These are phyloP conservation scores for Myiothlypis coronata DNA, from an alignment of 2,797 vertebrate species.

Conservation along the genomic window DNA sequence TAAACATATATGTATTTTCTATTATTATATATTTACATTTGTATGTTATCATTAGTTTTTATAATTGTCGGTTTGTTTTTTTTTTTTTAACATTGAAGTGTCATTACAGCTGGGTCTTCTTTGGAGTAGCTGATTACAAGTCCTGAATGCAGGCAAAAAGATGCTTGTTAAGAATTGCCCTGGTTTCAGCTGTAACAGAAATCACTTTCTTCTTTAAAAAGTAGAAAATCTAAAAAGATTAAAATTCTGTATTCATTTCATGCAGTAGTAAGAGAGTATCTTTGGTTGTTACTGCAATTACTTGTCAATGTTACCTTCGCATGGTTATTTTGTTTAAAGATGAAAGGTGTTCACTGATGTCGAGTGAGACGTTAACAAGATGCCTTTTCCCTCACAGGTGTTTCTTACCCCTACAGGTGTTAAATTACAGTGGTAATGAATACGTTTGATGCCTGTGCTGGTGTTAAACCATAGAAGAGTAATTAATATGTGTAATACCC, in stretches of 20 bases:
- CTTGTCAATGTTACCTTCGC: accelerated
- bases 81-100: background rate
- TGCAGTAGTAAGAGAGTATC: accelerated
- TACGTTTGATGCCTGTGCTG: background rate
- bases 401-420: background rate
- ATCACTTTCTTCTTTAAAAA: background rate
- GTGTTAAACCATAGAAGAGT: background rate
- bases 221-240: background rate
- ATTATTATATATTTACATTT: background rate
- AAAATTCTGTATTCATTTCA: accelerated
- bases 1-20: background rate
- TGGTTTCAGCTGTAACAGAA: background rate
- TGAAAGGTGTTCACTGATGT: accelerated
- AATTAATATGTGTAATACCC: background rate
- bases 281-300: background rate
- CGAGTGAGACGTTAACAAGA: accelerated
- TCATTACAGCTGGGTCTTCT: background rate
- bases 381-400: accelerated
- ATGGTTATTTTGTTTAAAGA: background rate
- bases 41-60: background rate
- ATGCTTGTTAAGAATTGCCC: background rate
- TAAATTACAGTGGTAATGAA: background rate
- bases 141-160: background rate
- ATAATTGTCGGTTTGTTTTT: background rate
- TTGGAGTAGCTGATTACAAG: background rate